Evolutionary conservation across 2,797 vertebrate species (phyloP).

Genomic region (Sebastes taczanowskii): DNA sequence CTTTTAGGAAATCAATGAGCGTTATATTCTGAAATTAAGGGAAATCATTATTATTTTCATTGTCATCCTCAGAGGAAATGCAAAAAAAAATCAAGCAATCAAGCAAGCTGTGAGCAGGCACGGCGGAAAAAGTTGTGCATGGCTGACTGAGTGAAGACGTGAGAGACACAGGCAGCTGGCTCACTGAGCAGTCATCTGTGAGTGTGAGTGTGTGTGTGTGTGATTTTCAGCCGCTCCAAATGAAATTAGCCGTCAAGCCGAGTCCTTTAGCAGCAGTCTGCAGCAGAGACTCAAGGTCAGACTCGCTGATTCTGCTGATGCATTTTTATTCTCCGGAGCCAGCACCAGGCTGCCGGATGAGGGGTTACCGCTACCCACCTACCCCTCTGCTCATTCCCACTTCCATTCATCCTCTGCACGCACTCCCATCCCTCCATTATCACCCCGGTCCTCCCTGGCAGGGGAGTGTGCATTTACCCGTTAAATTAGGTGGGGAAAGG

Average conservation of each 20-base stretch:
- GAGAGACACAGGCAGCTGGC: constrained; percentile 61
- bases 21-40: constrained; percentile 31
- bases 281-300: constrained; percentile 76
- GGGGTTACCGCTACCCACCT: constrained; percentile 41
- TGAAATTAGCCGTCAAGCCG: constrained; percentile 72
- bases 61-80: background rate
- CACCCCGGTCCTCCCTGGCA: constrained; percentile 54
- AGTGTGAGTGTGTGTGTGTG: constrained; percentile 17
- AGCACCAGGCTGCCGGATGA: constrained; percentile 34
- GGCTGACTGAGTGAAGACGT: constrained; percentile 44
- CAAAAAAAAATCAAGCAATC: background rate
- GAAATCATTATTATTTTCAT: constrained; percentile 3
- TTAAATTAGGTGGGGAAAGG: constrained; percentile 75
- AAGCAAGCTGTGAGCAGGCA: constrained; percentile 9
- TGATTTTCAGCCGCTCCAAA: constrained; percentile 59
- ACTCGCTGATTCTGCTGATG: constrained; percentile 74
- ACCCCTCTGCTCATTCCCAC: constrained; percentile 27
- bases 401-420: constrained; percentile 38
- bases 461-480: constrained; percentile 70
- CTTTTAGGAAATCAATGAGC: background rate
- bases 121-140: constrained; percentile 38
- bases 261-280: constrained; percentile 69
- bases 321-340: constrained; percentile 56
- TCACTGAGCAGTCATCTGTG: constrained; percentile 58
- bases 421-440: constrained; percentile 58